A percentile compares a stretch with the other conserved stretches of the same genome.
Conservation (phyloP, 2,797 vertebrate genomes). For the Macropodus opercularis region DNA sequence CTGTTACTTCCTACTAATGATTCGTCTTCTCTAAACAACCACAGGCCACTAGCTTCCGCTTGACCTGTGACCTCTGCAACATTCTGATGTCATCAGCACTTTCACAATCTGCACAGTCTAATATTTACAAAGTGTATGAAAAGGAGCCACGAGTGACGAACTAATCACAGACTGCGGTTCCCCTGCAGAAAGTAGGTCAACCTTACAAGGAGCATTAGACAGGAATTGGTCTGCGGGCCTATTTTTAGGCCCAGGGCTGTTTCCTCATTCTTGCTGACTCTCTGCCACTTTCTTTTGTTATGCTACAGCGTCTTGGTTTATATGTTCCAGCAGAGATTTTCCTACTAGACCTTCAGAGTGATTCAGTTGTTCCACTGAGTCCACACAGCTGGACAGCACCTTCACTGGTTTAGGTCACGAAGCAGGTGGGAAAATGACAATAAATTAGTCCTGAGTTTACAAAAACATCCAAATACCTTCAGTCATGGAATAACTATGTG, state of each 20-base stretch:
- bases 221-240: conserved; percentile 33
- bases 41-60: too few species aligned
- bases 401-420: not conserved
- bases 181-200: conserved; percentile 40
- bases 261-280: conserved; percentile 28
- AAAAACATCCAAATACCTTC: not conserved
- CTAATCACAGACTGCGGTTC: too few species aligned
- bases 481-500: not conserved
- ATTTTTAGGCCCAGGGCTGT: conserved; percentile 48
- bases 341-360: conserved; percentile 10
- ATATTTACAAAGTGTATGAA: too few species aligned
- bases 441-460: not conserved
- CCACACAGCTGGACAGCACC: conserved; percentile 5
- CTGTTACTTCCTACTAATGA: too few species aligned
- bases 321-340: conserved; percentile 18
- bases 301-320: not conserved
- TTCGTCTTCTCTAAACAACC: too few species aligned
- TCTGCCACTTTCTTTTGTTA: conserved; percentile 24
- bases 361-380: conserved; percentile 34
- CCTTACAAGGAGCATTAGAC: conserved; percentile 44
- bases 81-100: too few species aligned
- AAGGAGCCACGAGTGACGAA: too few species aligned
- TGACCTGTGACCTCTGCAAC: too few species aligned
- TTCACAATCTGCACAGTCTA: too few species aligned
- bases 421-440: not conserved